Evolutionary conservation across 1,140 invertebrate species (phyloP), one percentile per base, ranked within the genome.

Genomic region (Trichogramma pretiosum): DNA sequence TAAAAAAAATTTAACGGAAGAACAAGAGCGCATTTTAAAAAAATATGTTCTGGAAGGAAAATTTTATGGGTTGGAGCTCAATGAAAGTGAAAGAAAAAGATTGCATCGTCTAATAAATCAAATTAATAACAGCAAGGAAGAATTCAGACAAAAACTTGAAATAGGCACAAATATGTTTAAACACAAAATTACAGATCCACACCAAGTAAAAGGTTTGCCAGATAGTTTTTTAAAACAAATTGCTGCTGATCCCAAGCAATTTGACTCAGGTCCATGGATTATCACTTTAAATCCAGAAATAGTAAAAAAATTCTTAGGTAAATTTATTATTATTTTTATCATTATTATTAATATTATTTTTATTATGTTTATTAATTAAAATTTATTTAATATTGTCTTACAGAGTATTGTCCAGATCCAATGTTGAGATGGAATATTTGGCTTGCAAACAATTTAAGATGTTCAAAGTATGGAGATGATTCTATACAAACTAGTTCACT

Each of bases 1-100:
- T 22, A 72, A 72, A 50, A 63, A 65, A 64, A 56, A 77, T 8
- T 68, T 75, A 24, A 78, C 74, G 16, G 78, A 83, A 52, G 79
- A 83, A 63, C 78, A 90, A 66, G 74, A 75, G 38, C 75, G 84
- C 53, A 59, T 93, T 22, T 62, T 92, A 14, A 70, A 81, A 33
- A 91, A 90, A 67, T 90, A 83, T 68, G 57, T 84, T 35, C 61
- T 89, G 3, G 90, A 94, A 74, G 87, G 83, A 18, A 81, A 77
- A 60, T 70, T 92, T 5, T 89, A 88, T 71, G 91, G 89, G 0
- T 64, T 91, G 13, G 73, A 78, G 2, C 54, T 85, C 3, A 53
- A 56, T 7, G 63, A 64, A 23, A 58, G 59, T 24, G 58, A 73
- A 0, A 48, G 62, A 57, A 8, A 55, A 48, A 33, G 71, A 72